These are phyloP conservation scores for Itoplectis maculator DNA, from an alignment of 2,888 invertebrate species.

Conservation along the genomic window DNA sequence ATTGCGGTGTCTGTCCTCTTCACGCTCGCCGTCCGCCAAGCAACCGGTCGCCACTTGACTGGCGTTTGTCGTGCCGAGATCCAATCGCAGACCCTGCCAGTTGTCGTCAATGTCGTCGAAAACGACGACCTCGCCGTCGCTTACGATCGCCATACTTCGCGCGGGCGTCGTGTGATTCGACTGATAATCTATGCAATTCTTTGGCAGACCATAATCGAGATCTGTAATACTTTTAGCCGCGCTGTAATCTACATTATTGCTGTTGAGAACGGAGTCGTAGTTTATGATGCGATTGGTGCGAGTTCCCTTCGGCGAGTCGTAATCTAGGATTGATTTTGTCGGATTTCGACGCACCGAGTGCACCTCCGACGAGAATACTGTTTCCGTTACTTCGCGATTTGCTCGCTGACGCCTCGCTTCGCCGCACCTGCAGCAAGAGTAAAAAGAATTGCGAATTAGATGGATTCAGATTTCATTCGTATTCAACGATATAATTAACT, in stretches of 20 bases:
- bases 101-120: conserved; percentile 95
- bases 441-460: background rate
- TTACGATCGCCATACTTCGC: conserved; percentile 86
- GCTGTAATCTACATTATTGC: conserved; percentile 83
- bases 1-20: conserved; percentile 62
- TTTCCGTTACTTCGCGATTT: conserved; percentile 87
- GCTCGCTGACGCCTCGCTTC: conserved; percentile 84
- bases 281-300: conserved; percentile 80
- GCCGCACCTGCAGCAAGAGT: conserved; percentile 82
- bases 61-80: conserved; percentile 77
- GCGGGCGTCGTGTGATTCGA: conserved; percentile 82
- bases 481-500: conserved; percentile 63
- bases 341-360: conserved; percentile 86
- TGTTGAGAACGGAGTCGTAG: conserved; percentile 83
- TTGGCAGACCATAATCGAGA: conserved; percentile 82
- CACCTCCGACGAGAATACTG: conserved; percentile 88
- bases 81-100: conserved; percentile 88
- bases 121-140: conserved; percentile 92
- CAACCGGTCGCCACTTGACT: conserved; percentile 72
- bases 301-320: conserved; percentile 81
- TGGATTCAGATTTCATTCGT: conserved; percentile 67
- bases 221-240: conserved; percentile 82
- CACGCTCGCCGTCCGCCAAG: conserved; percentile 74
- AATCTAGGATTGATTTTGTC: conserved; percentile 81
- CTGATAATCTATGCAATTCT: conserved; percentile 82